phyloP scores from a whole-genome alignment of 1,140 invertebrate species.

The Dermatophagoides farinae region DNA sequence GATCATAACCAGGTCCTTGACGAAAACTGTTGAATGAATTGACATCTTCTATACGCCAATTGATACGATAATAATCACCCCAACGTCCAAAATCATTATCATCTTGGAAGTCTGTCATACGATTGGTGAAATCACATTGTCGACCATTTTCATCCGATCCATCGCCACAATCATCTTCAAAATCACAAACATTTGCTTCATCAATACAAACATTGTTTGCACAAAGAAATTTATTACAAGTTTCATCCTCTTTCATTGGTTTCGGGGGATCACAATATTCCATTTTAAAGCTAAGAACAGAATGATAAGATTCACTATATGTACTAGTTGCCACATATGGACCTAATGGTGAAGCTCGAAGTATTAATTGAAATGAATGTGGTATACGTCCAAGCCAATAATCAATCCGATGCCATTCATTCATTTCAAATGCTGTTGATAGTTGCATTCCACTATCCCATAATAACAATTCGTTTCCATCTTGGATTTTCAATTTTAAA shows the following conservation, averaged over 20 bases:
- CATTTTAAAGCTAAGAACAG: neutral
- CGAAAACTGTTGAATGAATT: neutral
- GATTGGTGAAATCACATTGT: conserved; percentile 15
- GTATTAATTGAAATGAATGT: neutral
- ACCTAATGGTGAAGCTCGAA: neutral
- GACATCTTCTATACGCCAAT: neutral
- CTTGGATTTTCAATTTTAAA: neutral
- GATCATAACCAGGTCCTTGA: conserved; percentile 15
- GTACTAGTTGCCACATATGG: neutral
- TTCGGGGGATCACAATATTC: neutral
- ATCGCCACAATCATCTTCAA: conserved; percentile 27
- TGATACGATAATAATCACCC: neutral
- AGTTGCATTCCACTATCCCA: neutral
- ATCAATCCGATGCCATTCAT: neutral
- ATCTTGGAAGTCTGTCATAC: neutral
- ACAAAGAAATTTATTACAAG: conserved; percentile 7
- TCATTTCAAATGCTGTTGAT: neutral
- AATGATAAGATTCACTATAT: neutral
- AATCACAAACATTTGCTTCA: conserved; percentile 22
- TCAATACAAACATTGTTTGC: conserved; percentile 15
- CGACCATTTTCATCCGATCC: conserved; percentile 23
- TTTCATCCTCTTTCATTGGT: neutral
- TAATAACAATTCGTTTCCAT: neutral
- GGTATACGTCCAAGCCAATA: neutral
- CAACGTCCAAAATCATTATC: conserved; percentile 5